Conservation (phyloP, 2,888 invertebrate genomes). For the Opisthograptis luteolata region DNA sequence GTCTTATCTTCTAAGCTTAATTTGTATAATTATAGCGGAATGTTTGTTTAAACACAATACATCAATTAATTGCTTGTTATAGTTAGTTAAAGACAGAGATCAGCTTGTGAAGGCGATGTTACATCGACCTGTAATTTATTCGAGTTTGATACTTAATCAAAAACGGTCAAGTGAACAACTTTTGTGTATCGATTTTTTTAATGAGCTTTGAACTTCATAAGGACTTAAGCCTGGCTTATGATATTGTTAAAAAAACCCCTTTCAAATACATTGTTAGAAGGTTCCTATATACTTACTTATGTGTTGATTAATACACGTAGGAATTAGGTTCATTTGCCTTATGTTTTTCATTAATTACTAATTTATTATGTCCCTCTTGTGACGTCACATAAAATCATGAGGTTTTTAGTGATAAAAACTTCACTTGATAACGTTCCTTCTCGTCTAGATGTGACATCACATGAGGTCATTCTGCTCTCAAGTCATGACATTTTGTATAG, state of each 20-base stretch:
- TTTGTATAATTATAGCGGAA: not conserved
- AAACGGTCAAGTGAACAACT: too few relatives aligned
- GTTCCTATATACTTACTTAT: too few relatives aligned
- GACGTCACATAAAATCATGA: slow-evolving; percentile 4
- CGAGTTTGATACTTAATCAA: too few relatives aligned
- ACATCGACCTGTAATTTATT: too few relatives aligned
- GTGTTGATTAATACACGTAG: too few relatives aligned
- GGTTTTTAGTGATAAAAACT: slow-evolving; percentile 10
- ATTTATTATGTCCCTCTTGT: not conserved
- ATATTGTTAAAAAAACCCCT: too few relatives aligned
- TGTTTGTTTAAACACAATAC: not conserved
- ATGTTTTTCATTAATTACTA: not conserved
- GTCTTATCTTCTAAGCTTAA: slow-evolving; percentile 31
- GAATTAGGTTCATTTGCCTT: too few relatives aligned
- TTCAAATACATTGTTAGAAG: too few relatives aligned
- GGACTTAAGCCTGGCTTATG: too few relatives aligned
- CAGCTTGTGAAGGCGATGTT: not conserved
- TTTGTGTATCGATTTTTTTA: too few relatives aligned
- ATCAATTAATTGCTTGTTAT: not conserved
- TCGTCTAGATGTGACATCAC: not conserved
- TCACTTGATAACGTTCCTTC: slow-evolving; percentile 8
- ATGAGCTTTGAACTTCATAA: too few relatives aligned
- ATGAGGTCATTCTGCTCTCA: not conserved
- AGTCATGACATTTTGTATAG: too few relatives aligned
- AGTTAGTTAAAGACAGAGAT: not conserved